Base-by-base conservation (phyloP, 2,888 invertebrate species). In the Lasioglossum malachurum region DNA sequence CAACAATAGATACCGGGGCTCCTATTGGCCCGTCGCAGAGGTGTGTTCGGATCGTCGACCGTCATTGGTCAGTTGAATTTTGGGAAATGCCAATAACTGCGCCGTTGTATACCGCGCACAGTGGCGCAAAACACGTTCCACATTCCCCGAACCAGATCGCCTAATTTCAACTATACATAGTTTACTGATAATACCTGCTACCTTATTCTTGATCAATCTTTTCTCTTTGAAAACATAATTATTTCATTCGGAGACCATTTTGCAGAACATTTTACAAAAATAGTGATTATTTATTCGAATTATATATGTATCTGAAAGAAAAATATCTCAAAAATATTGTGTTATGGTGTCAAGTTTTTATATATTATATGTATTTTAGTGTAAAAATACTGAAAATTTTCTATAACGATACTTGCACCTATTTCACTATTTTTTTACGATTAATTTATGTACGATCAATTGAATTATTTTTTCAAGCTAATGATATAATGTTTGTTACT, bases 1-100 rank as follows among this genome's bases (percentile, higher is more conserved):
- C 82, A 76, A 75, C 73, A 75, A 83, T 72, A 76, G 77, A 69
- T 73, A 7, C 71, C 23, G 35, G 23, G 1, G 10, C 19, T 80
- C 71, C 12, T 60, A 92, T 93, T 92, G 91, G 93, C 57, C 53
- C 53, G 23, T 12, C 16, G 46, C 35, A 80, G 85, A 92, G 92
- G 92, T 88, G 88, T 89, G 91, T 90, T 82, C 89, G 14, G 53
- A 74, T 57, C 27, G 49, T 31, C 14, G 35, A 23, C n/a, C 44
- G 19, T 75, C 35, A 92, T 80, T 92, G 92, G 92, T 74, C 41
- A 74, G 82, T 41, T 16, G 41, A 60, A 83, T 89, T 90, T 88
- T 84, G 80, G 82, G 74, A 78, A 90, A 88, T 76, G 87, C 84
- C 87, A 89, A 88, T 84, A 82, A 71, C n/a, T 90, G 84, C 88